These are phyloP conservation scores for Spialia ferax DNA, from an alignment of 2,888 invertebrate genomes.

Conservation along the genomic window DNA sequence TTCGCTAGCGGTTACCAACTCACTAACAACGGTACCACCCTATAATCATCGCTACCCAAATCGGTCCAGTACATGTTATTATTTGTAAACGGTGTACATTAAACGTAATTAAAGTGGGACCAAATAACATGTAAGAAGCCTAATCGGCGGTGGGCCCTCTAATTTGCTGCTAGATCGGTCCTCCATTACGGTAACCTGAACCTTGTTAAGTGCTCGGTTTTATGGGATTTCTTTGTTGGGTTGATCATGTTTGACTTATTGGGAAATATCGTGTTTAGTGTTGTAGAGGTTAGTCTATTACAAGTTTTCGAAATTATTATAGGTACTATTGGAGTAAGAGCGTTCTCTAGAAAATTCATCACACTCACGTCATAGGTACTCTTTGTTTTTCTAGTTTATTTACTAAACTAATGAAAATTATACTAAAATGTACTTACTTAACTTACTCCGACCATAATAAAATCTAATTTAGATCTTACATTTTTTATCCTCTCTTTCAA, in stretches of 20 bases:
- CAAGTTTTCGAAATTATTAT: too few species aligned
- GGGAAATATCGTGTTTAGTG: neutral
- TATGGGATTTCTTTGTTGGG: slow-evolving; percentile 24
- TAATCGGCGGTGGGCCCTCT: slow-evolving; percentile 57
- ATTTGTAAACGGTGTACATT: slow-evolving; percentile 66
- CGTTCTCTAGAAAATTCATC: too few species aligned
- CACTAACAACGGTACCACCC: slow-evolving; percentile 45
- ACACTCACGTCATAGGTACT: too few species aligned
- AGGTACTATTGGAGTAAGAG: too few species aligned
- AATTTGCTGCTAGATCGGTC: slow-evolving; percentile 58
- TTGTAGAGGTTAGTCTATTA: too few species aligned
- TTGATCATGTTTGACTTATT: neutral
- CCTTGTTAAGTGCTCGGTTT: slow-evolving; percentile 55
- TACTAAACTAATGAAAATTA: too few species aligned
- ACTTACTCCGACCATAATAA: too few species aligned
- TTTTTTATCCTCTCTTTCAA: neutral
- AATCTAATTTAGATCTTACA: too few species aligned
- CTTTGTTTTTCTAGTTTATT: too few species aligned
- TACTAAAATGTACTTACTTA: too few species aligned
- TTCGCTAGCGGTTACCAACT: neutral
- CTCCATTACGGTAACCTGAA: slow-evolving; percentile 54
- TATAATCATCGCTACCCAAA: slow-evolving; percentile 59
- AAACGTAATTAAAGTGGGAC: slow-evolving; percentile 63
- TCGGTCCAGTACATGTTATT: slow-evolving; percentile 56
- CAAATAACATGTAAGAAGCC: slow-evolving; percentile 59